Base-by-base conservation (phyloP, 2,888 invertebrate species). In the Agrenia bidenticulata region DNA sequence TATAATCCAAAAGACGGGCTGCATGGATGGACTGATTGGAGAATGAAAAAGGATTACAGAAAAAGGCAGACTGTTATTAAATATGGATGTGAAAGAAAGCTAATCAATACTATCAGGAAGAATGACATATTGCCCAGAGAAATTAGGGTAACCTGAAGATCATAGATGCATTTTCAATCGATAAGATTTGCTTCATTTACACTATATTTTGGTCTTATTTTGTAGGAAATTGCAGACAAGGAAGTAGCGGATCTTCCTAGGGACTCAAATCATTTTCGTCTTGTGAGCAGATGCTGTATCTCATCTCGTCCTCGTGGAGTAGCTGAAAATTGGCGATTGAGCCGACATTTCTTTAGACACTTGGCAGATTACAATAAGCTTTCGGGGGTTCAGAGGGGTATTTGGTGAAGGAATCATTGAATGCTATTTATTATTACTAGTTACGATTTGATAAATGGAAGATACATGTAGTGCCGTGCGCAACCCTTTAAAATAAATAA, bases 351-450 rank as follows among this genome's bases (percentile, higher is more conserved):
- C 4, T 99, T 92, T 85, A 86, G 97, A 69, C 86, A 92, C 78
- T 82, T 94, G 68, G 94, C 93, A 0, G 98, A 99, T 83, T 90
- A 96, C 80, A 97, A 96, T 80, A 89, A 92, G 80, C 80, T 98
- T 42, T 85, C 91, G 19, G 97, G 97, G 42, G 88, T 96, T 0
- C 94, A 94, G 79, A 84, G 96, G 79, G 94, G 96, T n/a, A 89
- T 90, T 84, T 98, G 97, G 96, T 89, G 85, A 19, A n/a, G n/a
- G n/a, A n/a, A n/a, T n/a, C n/a, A n/a, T n/a, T n/a, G n/a, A n/a
- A n/a, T n/a, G n/a, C n/a, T n/a, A n/a, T n/a, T n/a, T n/a, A n/a
- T n/a, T n/a, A n/a, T n/a, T n/a, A n/a, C n/a, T n/a, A n/a, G n/a
- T n/a, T n/a, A n/a, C n/a, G n/a, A n/a, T n/a, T n/a, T n/a, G n/a